phyloP scores from a whole-genome alignment of 92 coral and sea anemone species.

The Siderastrea siderea region DNA sequence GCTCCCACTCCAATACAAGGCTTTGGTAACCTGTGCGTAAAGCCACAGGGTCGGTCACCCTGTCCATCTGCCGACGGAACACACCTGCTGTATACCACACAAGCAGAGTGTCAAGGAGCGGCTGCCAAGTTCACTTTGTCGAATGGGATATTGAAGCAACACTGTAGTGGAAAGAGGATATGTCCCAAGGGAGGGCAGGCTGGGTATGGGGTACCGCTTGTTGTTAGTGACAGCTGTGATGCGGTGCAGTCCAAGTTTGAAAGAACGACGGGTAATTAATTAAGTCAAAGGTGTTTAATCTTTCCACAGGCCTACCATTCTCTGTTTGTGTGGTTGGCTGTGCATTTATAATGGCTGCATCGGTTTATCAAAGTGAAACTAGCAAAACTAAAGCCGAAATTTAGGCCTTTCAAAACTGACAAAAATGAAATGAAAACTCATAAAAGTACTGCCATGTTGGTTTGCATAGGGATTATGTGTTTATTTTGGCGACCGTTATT shows the following conservation, averaged over 20 bases:
- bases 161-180: conserved; percentile 66
- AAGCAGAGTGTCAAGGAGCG: conserved; percentile 14
- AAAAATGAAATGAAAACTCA: too few relatives aligned
- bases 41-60: conserved; percentile 32
- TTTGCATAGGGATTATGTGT: too few relatives aligned
- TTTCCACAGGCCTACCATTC: too few relatives aligned
- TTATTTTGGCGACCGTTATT: too few relatives aligned
- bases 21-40: conserved; percentile 55
- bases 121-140: conserved; percentile 49
- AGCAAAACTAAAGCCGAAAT: too few relatives aligned
- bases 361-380: too few relatives aligned
- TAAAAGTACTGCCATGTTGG: too few relatives aligned
- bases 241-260: conserved; percentile 32
- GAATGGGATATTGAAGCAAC: conserved; percentile 37
- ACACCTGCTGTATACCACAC: conserved; percentile 15
- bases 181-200: conserved; percentile 48
- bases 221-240: not conserved
- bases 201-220: conserved; percentile 19
- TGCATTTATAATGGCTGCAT: too few relatives aligned
- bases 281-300: too few relatives aligned
- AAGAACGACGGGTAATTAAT: not conserved
- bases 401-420: too few relatives aligned
- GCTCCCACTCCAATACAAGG: conserved; percentile 42
- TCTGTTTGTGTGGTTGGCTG: too few relatives aligned
- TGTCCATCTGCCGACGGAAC: conserved; percentile 61